A percentile compares a stretch with the other conserved stretches of the same genome.
These are phyloP conservation scores for Urechis unicinctus DNA, from an alignment of 2,888 invertebrate genomes.

Conservation along the genomic window DNA sequence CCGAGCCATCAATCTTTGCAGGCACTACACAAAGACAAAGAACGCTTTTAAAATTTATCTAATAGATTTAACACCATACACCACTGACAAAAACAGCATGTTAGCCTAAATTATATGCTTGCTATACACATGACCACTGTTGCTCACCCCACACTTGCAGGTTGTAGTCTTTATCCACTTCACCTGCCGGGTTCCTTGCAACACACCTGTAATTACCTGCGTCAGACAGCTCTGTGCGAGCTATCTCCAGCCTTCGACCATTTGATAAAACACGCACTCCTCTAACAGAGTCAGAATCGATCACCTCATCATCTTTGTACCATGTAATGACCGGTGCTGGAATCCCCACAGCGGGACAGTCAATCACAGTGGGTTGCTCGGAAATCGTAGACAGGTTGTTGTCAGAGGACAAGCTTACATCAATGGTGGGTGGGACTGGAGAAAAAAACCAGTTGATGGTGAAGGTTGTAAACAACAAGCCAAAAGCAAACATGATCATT, in stretches of 20 bases:
- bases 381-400: slow-evolving; percentile 35
- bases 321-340: slow-evolving; percentile 50
- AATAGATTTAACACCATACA: neutral
- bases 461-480: neutral
- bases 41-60: neutral
- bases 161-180: slow-evolving; percentile 33
- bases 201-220: slow-evolving; percentile 44
- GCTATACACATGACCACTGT: neutral
- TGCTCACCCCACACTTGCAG: slow-evolving; percentile 38
- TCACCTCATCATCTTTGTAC: slow-evolving; percentile 25
- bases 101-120: too few species aligned
- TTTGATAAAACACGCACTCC: slow-evolving; percentile 11
- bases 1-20: slow-evolving; percentile 47
- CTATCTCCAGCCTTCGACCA: slow-evolving; percentile 28
- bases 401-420: slow-evolving; percentile 28
- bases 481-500: neutral
- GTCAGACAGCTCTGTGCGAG: slow-evolving; percentile 30
- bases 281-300: neutral
- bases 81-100: too few species aligned
- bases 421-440: slow-evolving; percentile 42
- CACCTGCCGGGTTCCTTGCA: slow-evolving; percentile 43
- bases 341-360: slow-evolving; percentile 50
- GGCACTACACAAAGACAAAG: slow-evolving; percentile 39
- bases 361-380: slow-evolving; percentile 40
- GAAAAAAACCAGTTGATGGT: too few species aligned